Percentiles rank a stretch among this genome's conserved stretches.
phyloP scores from a whole-genome alignment of 2,888 invertebrate species.

The Drepanosiphum platanoidis region DNA sequence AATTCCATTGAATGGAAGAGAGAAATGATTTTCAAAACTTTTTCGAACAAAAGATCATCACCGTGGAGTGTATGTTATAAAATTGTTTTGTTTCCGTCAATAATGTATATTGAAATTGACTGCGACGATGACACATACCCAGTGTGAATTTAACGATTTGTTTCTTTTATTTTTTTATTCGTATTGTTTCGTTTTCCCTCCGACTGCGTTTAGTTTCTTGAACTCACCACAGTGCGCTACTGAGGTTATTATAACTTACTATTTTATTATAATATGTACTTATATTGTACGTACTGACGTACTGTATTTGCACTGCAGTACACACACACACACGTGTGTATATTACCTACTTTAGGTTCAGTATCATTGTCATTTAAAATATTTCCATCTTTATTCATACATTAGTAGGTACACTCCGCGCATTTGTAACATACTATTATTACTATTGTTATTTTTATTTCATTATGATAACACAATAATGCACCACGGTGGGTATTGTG shows the following conservation, averaged over 20 bases:
- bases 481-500: not conserved
- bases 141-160: constrained; percentile 23
- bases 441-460: constrained; percentile 4
- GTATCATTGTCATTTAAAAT: constrained; percentile 30
- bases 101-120: not conserved
- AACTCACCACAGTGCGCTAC: not conserved
- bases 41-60: no score
- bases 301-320: not conserved
- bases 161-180: constrained; percentile 8
- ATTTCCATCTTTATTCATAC: not conserved
- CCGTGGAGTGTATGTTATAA: no score
- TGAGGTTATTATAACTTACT: not conserved
- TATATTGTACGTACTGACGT: not conserved
- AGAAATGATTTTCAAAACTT: no score
- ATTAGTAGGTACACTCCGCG: not conserved
- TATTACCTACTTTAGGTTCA: not conserved
- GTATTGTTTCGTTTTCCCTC: not conserved
- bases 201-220: not conserved
- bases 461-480: constrained; percentile 19
- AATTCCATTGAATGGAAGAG: no score
- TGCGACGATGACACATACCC: not conserved
- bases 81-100: constrained; percentile 4
- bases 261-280: not conserved
- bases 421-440: not conserved
- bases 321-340: not conserved